Evolutionary conservation across 2,797 vertebrate species (phyloP).

Genomic region (Carduelis carduelis): DNA sequence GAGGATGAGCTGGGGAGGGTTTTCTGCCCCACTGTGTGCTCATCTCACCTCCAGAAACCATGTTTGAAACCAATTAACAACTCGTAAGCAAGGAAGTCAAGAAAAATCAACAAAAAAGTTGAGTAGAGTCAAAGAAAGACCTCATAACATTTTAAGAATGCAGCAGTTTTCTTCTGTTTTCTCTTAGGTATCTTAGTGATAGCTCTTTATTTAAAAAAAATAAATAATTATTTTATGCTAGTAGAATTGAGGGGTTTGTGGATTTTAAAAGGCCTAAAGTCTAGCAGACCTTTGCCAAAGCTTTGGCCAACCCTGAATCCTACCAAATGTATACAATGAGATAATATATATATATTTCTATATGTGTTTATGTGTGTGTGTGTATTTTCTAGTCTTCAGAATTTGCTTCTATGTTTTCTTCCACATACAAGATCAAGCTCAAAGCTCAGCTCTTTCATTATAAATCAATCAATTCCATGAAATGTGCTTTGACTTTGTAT

Average conservation of each 20-base stretch:
- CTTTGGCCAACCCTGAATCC: background rate
- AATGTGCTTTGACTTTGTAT: background rate
- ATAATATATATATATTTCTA: background rate
- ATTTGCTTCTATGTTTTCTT: background rate
- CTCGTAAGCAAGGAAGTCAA: background rate
- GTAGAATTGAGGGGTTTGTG: background rate
- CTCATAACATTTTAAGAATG: background rate
- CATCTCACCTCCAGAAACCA: background rate
- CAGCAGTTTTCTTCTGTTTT: background rate
- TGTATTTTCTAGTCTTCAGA: background rate
- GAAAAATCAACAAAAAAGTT: background rate
- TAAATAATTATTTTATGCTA: no score
- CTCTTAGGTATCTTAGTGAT: background rate
- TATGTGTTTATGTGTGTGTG: background rate
- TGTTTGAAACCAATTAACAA: background rate
- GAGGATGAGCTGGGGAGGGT: background rate
- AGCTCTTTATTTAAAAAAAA: background rate
- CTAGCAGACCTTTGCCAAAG: background rate
- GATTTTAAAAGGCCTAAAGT: background rate
- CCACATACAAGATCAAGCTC: background rate
- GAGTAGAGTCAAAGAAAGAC: background rate
- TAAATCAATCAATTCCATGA: background rate
- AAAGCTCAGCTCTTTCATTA: background rate
- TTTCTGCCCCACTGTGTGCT: background rate
- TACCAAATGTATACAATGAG: background rate